Evolutionary conservation across 64 coral and sea anemone genomes (phyloP).

Genomic region (Actinia tenebrosa): DNA sequence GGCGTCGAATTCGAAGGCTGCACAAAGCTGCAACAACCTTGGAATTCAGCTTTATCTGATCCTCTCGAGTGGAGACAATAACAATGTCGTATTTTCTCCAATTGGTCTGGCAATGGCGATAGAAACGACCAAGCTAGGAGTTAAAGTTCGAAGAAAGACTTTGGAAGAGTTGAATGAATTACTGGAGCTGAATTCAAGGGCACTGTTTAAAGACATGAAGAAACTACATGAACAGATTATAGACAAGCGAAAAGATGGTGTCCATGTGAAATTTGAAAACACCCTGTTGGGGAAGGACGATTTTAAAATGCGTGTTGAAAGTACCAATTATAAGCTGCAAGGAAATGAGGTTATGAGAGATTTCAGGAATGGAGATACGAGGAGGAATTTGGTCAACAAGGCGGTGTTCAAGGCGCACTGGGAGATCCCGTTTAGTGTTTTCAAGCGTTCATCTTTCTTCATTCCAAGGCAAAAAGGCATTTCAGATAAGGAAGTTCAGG

Average conservation of each 20-base stretch:
- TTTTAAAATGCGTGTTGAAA: background rate
- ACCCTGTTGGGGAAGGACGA: background rate
- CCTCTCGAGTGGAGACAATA: background rate
- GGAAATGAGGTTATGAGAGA: background rate
- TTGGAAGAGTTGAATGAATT: background rate
- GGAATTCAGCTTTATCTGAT: constrained; percentile 8
- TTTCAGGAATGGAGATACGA: background rate
- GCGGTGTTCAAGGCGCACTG: background rate
- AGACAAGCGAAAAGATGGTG: background rate
- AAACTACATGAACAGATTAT: background rate
- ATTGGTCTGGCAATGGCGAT: background rate
- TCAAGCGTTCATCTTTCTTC: background rate
- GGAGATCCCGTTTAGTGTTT: constrained; percentile 8
- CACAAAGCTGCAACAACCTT: background rate
- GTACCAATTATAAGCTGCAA: background rate
- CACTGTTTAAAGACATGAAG: background rate
- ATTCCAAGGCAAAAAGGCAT: background rate
- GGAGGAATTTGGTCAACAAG: background rate
- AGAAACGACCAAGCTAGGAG: background rate
- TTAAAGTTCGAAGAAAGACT: background rate
- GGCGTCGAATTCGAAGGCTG: background rate
- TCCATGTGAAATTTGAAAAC: background rate
- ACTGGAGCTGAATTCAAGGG: background rate
- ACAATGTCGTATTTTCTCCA: background rate
- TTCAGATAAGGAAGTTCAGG: background rate